Conservation (phyloP, 53 echinoderm and acorn worm species). For the Glandiceps talaboti region DNA sequence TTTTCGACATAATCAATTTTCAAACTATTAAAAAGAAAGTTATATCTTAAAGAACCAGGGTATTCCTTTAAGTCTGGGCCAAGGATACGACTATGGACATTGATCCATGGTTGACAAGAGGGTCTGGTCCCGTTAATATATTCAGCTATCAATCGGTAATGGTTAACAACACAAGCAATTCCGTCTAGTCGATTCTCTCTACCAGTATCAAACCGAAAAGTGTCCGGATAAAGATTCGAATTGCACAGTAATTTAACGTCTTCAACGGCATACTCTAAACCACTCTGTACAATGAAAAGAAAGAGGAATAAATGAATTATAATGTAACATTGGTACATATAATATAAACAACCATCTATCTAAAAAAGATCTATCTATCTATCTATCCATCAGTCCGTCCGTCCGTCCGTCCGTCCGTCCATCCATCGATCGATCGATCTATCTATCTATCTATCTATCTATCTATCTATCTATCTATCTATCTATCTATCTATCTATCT, state of each 20-base stretch:
- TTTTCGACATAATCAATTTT: neutral
- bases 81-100: neutral
- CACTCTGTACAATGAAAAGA: neutral
- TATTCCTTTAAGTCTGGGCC: neutral
- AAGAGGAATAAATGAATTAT: neutral
- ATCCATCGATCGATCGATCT: too few relatives aligned
- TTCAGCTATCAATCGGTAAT: neutral
- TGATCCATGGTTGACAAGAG: neutral
- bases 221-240: neutral
- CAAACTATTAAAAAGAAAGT: neutral
- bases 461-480: too few relatives aligned
- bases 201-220: neutral
- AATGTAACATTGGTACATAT: too few relatives aligned
- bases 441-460: too few relatives aligned
- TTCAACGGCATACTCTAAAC: neutral
- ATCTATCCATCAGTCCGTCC: too few relatives aligned
- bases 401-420: too few relatives aligned
- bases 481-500: too few relatives aligned
- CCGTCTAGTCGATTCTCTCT: neutral
- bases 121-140: neutral
- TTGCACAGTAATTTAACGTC: neutral
- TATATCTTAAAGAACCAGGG: neutral
- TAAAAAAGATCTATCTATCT: too few relatives aligned
- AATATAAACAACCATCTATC: too few relatives aligned
- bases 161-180: neutral